Base-by-base conservation (phyloP, 92 coral and sea anemone genomes). In the Palythoa grandis region DNA sequence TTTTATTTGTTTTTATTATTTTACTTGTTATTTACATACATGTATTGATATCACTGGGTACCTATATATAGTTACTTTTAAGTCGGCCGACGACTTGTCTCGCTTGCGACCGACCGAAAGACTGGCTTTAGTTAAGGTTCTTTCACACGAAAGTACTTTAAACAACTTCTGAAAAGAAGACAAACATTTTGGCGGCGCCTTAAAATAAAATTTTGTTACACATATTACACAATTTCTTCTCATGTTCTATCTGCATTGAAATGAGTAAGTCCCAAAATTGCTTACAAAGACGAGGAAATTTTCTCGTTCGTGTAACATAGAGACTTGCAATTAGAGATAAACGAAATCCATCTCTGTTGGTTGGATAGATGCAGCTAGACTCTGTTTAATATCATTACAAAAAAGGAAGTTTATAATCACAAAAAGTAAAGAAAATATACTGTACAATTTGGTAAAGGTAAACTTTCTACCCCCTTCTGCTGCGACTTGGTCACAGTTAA, bases 101-200 rank as follows among this genome's bases (percentile, higher is more conserved):
- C 25, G 69, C 17, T 63, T n/a, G 25, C 29, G 8, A 63, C 2
- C 25, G 17, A 69, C 74, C 48, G 50, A 8, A 3, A 58, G 47
- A 29, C 74, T 7, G 4, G 25, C 47, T 69, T n/a, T 22, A 69
- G 25, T 37, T 24, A 69, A 69, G 2, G 37, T 43, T 24, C 85
- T 80, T 80, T 80, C 85, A 65, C 43, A 80, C 40, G 85, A 80
- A 80, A 80, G 85, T 80, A 80, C 85, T 80, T 58, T 16, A 47
- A 50, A 80, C 74, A 80, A 68, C 85, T 80, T 80, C 85, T 80
- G 20, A 65, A 63, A 80, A 80, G 85, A 80, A 80, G 85, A 66
- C 74, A 80, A 20, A 53, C 83, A 60, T 74, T 74, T 74, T n/a
- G 48, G 8, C 37, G 12, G 37, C 7, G 35, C 40, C 48, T 65